A percentile compares a stretch with the other conserved stretches of the same genome.
phyloP scores from a whole-genome alignment of 2,797 vertebrate species.

The Bovichtus diacanthus region DNA sequence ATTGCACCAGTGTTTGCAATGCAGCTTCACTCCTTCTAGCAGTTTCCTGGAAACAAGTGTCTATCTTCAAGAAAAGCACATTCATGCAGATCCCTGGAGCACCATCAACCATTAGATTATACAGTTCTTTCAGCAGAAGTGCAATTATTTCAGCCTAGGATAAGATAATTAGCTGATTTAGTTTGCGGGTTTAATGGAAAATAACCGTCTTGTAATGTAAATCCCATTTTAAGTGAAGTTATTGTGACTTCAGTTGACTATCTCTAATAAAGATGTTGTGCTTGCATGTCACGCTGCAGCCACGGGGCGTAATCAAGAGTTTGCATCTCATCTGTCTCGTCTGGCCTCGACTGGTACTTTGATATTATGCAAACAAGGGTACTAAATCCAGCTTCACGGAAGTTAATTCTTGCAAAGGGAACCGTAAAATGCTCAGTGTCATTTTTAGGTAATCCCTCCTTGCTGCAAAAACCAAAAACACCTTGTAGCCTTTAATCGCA shows the following conservation, averaged over 20 bases:
- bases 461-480: not conserved
- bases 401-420: not conserved
- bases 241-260: not conserved
- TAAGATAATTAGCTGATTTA: constrained; percentile 17
- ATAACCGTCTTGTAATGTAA: not conserved
- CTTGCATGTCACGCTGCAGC: not conserved
- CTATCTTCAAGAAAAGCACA: constrained; percentile 1
- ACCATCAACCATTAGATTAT: constrained; percentile 10
- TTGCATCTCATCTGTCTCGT: constrained; percentile 12
- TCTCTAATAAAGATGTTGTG: not conserved
- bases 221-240: not conserved
- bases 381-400: not conserved
- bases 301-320: constrained; percentile 1
- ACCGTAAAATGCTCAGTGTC: not conserved
- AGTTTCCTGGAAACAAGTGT: constrained; percentile 17
- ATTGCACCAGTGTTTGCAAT: not conserved
- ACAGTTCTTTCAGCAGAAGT: not conserved
- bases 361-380: constrained; percentile 15
- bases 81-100: not conserved
- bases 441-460: not conserved
- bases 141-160: constrained; percentile 19
- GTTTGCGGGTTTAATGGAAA: constrained; percentile 14
- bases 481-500: not conserved
- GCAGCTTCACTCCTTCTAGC: not conserved
- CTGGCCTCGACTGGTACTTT: not conserved